These are phyloP conservation scores for Microtus montanus DNA, from an alignment of 2,113 vertebrate genomes.

Conservation along the genomic window DNA sequence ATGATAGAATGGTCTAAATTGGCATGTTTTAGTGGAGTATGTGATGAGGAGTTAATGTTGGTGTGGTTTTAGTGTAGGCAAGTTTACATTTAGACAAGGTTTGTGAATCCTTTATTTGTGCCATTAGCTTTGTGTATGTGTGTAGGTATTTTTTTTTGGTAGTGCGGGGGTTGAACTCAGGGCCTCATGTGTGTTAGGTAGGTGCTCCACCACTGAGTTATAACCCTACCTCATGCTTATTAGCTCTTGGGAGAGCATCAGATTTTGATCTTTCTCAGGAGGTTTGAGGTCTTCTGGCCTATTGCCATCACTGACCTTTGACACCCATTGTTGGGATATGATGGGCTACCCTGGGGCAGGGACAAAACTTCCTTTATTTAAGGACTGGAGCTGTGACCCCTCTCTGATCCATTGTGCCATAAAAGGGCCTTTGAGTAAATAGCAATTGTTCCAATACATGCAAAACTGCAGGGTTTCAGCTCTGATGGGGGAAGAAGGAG, in stretches of 20 bases:
- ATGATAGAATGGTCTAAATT: background rate
- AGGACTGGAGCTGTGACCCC: background rate
- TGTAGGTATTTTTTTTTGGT: background rate
- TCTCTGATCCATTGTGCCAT: background rate
- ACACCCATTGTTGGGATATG: background rate
- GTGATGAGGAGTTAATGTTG: background rate
- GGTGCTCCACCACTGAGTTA: background rate
- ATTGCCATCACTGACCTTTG: background rate
- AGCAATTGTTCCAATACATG: background rate
- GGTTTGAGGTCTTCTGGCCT: background rate
- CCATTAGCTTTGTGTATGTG: background rate
- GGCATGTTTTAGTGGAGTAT: background rate
- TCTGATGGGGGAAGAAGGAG: background rate
- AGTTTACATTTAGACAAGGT: background rate
- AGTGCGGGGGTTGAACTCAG: background rate
- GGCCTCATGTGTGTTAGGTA: background rate
- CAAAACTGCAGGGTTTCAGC: background rate
- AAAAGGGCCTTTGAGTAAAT: background rate
- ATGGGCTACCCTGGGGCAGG: background rate
- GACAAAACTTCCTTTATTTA: background rate
- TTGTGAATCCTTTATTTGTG: background rate
- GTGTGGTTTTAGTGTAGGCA: background rate
- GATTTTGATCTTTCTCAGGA: constrained; percentile 13
- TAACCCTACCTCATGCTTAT: background rate
- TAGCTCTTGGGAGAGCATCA: background rate